phyloP scores from a whole-genome alignment of 2,113 vertebrate genomes.

The Perognathus longimembris region DNA sequence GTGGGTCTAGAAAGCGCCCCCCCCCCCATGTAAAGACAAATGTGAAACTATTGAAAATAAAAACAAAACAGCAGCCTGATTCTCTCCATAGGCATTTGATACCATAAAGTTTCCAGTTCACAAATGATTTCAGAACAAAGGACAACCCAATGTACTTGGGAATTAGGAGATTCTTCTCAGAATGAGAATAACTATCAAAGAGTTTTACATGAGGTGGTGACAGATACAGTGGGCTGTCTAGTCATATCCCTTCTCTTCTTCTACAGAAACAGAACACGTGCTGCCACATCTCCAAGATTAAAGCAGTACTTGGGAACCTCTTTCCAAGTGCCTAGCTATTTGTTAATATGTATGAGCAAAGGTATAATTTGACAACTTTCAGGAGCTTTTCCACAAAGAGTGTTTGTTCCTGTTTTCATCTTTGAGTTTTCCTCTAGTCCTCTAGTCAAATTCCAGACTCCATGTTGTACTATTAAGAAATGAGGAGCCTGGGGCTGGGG shows the following conservation, averaged over 20 bases:
- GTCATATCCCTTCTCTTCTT: background rate
- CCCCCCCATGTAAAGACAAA: conserved; percentile 22
- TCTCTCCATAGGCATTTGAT: background rate
- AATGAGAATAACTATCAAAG: background rate
- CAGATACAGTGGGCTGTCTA: background rate
- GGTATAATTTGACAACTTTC: background rate
- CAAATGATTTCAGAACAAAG: background rate
- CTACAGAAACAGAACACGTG: background rate
- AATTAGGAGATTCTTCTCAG: background rate
- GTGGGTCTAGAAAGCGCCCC: background rate
- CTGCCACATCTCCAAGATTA: background rate
- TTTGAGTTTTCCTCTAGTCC: background rate
- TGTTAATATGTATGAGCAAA: background rate
- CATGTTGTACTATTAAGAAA: background rate
- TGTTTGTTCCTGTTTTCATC: background rate
- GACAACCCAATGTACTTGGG: background rate
- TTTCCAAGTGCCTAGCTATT: background rate
- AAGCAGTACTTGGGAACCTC: background rate
- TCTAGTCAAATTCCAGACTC: background rate
- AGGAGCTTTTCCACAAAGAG: background rate
- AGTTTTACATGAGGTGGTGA: background rate
- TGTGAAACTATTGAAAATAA: background rate
- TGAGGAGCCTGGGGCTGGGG: too few relatives aligned
- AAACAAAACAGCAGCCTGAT: background rate
- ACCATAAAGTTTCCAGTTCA: background rate